Percentiles rank a stretch among this genome's conserved stretches.
phyloP scores from a whole-genome alignment of 1,140 invertebrate species.

The Aphidius gifuensis region DNA sequence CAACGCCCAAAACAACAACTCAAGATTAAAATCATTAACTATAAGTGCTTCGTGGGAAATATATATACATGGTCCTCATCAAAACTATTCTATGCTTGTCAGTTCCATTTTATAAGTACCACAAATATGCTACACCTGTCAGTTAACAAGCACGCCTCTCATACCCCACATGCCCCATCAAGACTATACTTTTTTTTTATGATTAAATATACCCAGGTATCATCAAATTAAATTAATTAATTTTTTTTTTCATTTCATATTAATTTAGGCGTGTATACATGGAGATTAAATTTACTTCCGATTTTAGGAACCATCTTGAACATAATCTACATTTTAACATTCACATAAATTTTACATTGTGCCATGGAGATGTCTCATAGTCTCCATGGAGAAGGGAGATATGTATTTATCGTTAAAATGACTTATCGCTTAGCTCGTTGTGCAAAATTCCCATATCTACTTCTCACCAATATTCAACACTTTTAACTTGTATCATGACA shows the following conservation, averaged over 20 bases:
- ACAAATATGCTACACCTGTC: too few species aligned
- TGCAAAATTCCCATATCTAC: background rate
- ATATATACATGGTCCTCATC: too few species aligned
- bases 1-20: too few species aligned
- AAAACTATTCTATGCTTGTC: too few species aligned
- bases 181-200: too few species aligned
- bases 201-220: too few species aligned
- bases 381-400: slow-evolving; percentile 9
- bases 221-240: background rate
- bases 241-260: slow-evolving; percentile 9
- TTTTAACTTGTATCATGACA: background rate
- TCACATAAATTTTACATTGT: slow-evolving; percentile 28
- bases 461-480: background rate
- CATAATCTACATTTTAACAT: slow-evolving; percentile 4
- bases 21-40: too few species aligned
- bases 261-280: background rate
- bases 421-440: slow-evolving; percentile 40
- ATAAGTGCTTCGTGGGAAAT: too few species aligned
- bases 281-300: background rate
- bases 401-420: slow-evolving; percentile 46
- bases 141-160: too few species aligned
- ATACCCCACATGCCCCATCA: too few species aligned
- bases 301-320: slow-evolving; percentile 4
- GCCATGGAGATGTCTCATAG: slow-evolving; percentile 28
- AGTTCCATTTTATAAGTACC: too few species aligned